Percentiles rank a stretch among this genome's conserved stretches.
These are phyloP conservation scores for Parasteatoda tepidariorum DNA, from an alignment of 1,140 invertebrate species.

Conservation along the genomic window DNA sequence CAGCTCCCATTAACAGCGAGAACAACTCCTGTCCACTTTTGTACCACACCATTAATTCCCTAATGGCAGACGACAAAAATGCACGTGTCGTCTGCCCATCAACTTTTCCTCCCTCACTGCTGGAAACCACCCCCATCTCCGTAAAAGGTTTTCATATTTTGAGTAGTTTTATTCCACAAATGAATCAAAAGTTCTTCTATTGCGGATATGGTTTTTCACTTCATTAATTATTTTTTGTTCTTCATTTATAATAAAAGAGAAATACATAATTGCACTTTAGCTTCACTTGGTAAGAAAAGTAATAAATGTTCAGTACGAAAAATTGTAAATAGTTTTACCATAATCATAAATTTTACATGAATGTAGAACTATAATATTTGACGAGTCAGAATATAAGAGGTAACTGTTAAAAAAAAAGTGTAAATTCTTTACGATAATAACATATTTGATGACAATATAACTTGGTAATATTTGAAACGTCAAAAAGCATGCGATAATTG, in stretches of 20 bases:
- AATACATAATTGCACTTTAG: too few relatives aligned
- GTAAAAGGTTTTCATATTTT: not conserved
- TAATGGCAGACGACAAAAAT: conserved; percentile 60
- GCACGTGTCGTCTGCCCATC: conserved; percentile 60
- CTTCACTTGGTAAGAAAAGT: too few relatives aligned
- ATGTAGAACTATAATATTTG: too few relatives aligned
- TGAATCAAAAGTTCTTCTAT: not conserved
- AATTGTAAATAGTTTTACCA: too few relatives aligned
- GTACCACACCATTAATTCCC: conserved; percentile 59
- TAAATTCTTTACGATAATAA: too few relatives aligned
- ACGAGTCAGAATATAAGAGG: too few relatives aligned
- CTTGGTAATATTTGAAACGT: too few relatives aligned
- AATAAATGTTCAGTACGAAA: too few relatives aligned
- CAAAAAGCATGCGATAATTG: too few relatives aligned
- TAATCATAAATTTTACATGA: too few relatives aligned
- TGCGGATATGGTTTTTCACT: conserved; percentile 3
- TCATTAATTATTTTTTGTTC: not conserved
- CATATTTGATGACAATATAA: too few relatives aligned
- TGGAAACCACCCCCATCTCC: not conserved
- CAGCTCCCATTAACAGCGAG: conserved; percentile 38
- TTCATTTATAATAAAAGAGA: too few relatives aligned
- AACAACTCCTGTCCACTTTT: conserved; percentile 17
- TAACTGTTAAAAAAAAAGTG: not conserved
- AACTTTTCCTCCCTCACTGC: conserved; percentile 23
- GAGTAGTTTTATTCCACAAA: not conserved